These are phyloP conservation scores for Ailuropoda melanoleuca DNA, from an alignment of 2,113 vertebrate species.

Conservation along the genomic window DNA sequence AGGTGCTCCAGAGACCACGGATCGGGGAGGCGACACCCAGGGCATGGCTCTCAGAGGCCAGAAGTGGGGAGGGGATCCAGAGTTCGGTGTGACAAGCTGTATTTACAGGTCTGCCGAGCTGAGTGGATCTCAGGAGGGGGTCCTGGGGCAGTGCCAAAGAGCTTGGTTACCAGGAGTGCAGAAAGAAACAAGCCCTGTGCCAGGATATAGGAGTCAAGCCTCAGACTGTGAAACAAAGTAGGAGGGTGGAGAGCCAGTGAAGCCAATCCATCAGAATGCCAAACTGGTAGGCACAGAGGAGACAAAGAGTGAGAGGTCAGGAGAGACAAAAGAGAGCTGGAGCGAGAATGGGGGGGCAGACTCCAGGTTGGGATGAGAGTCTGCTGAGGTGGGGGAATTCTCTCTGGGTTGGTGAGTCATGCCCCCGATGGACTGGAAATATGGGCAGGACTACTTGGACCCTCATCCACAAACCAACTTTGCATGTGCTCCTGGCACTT, in stretches of 20 bases:
- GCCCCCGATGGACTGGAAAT: not conserved
- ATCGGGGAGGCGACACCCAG: not conserved
- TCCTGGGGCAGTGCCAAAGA: slow-evolving; percentile 45
- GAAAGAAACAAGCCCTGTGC: slow-evolving; percentile 31
- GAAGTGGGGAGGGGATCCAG: not conserved
- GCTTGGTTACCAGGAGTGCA: slow-evolving; percentile 52
- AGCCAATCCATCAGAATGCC: slow-evolving; percentile 9
- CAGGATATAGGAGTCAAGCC: slow-evolving; percentile 43
- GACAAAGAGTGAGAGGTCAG: not conserved
- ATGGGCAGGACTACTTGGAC: not conserved
- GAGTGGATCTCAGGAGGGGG: slow-evolving; percentile 31
- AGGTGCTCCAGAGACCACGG: not conserved
- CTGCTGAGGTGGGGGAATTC: not conserved
- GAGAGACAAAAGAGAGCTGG: not conserved
- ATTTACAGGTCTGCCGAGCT: slow-evolving; percentile 14
- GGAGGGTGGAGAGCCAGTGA: not conserved
- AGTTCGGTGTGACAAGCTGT: not conserved
- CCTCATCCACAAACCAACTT: not conserved
- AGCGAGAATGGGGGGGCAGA: not conserved
- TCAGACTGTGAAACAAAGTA: slow-evolving; percentile 45
- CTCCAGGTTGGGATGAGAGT: not conserved
- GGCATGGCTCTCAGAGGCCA: not conserved
- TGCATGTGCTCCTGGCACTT: not conserved
- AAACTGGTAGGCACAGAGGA: not conserved
- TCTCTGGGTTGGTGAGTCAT: not conserved